Conservation (phyloP, 2,888 invertebrate species). For the Diaphora mendica region DNA sequence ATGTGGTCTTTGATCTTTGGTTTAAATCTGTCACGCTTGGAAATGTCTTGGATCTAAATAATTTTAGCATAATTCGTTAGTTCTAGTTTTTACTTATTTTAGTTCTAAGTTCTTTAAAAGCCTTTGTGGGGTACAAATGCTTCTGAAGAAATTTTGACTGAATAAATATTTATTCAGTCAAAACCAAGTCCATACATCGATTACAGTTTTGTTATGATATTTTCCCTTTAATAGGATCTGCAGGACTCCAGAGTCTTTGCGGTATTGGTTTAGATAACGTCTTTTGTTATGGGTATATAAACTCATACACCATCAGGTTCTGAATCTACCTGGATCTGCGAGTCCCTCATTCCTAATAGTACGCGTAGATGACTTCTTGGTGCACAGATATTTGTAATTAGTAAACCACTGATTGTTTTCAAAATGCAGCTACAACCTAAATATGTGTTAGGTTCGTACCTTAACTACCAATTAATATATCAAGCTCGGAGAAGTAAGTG, state of each 20-base stretch:
- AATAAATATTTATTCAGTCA: background rate
- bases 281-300: too few relatives aligned
- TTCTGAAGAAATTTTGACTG: too few relatives aligned
- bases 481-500: conserved; percentile 13
- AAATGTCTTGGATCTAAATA: background rate
- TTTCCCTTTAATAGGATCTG: background rate
- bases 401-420: conserved; percentile 4
- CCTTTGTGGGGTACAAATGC: background rate
- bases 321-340: too few relatives aligned
- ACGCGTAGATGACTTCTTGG: too few relatives aligned
- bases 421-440: background rate
- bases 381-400: background rate
- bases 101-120: too few relatives aligned
- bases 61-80: background rate
- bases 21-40: background rate
- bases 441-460: background rate
- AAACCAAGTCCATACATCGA: too few relatives aligned
- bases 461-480: conserved; percentile 20
- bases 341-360: background rate
- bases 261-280: too few relatives aligned
- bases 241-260: background rate
- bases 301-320: too few relatives aligned
- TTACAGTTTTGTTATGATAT: background rate
- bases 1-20: background rate
- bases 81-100: too few relatives aligned